phyloP scores from a whole-genome alignment of 2,888 invertebrate species.

The Drosophila meridionalis region DNA sequence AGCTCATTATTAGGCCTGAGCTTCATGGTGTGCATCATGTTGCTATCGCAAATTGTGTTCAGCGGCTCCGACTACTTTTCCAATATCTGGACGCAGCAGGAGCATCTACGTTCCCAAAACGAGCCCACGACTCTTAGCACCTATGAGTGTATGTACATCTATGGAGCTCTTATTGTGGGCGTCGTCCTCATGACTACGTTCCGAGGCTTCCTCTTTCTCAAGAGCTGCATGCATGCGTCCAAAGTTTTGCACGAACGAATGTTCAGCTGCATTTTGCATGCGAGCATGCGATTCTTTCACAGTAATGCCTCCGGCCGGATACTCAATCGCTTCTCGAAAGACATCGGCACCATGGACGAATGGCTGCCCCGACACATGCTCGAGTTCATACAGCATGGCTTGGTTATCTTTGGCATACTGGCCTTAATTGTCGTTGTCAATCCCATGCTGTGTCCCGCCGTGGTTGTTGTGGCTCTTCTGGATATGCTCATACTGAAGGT shows the following conservation, averaged over 20 bases:
- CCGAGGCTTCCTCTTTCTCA: conserved; percentile 89
- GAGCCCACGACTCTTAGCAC: conserved; percentile 80
- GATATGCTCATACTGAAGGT: conserved; percentile 89
- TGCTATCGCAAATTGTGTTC: conserved; percentile 86
- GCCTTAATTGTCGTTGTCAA: conserved; percentile 90
- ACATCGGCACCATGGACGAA: conserved; percentile 88
- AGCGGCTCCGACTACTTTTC: conserved; percentile 88
- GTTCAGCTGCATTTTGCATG: conserved; percentile 91
- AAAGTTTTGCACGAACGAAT: conserved; percentile 91
- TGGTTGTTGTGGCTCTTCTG: conserved; percentile 87
- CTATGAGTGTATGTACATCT: conserved; percentile 83
- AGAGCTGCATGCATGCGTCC: conserved; percentile 91
- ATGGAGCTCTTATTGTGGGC: conserved; percentile 82
- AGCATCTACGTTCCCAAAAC: conserved; percentile 79
- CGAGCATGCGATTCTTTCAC: conserved; percentile 94
- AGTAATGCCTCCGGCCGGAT: conserved; percentile 91
- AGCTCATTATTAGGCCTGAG: conserved; percentile 85
- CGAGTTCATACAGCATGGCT: conserved; percentile 86
- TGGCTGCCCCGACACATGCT: conserved; percentile 86
- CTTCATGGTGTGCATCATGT: conserved; percentile 85
- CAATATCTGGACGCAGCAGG: conserved; percentile 87
- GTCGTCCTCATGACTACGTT: conserved; percentile 86
- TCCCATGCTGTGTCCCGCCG: conserved; percentile 89
- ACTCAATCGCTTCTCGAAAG: conserved; percentile 91
- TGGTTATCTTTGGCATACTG: conserved; percentile 90